phyloP scores from a whole-genome alignment of 2,113 vertebrate species.

The Brachyistius frenatus region DNA sequence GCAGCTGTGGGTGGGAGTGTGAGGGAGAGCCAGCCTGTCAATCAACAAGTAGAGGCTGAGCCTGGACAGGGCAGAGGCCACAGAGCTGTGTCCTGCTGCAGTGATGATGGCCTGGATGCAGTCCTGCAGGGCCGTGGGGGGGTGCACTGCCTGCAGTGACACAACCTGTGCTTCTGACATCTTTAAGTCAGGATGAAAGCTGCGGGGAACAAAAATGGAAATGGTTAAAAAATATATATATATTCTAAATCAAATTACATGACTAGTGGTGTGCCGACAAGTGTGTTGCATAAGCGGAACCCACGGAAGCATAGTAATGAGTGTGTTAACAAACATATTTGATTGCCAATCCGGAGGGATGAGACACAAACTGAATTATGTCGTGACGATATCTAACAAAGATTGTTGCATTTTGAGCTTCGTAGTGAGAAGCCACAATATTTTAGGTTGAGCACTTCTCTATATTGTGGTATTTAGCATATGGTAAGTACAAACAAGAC shows the following conservation, averaged over 20 bases:
- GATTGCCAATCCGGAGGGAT: conserved; percentile 44
- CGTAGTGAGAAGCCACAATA: neutral
- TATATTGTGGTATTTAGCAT: neutral
- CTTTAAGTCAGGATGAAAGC: conserved; percentile 86
- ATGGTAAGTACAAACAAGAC: neutral
- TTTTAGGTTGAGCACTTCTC: neutral
- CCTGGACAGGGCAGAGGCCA: conserved; percentile 87
- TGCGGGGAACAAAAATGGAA: conserved; percentile 59
- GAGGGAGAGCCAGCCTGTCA: conserved; percentile 87
- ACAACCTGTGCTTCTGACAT: conserved; percentile 86
- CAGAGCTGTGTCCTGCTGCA: conserved; percentile 89
- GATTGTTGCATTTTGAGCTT: neutral
- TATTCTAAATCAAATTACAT: conserved; percentile 3
- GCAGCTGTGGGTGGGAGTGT: conserved; percentile 71
- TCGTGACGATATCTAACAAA: neutral
- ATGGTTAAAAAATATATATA: conserved; percentile 3
- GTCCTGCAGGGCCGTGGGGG: conserved; percentile 84
- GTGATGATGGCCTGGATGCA: conserved; percentile 86
- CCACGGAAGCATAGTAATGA: conserved; percentile 42
- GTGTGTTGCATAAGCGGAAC: conserved; percentile 27
- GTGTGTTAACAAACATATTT: conserved; percentile 52
- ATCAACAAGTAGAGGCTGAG: conserved; percentile 91
- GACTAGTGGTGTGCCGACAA: conserved; percentile 33
- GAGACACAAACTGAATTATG: conserved; percentile 37
- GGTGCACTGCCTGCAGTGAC: conserved; percentile 83